These are phyloP conservation scores for Hypomesus transpacificus DNA, from an alignment of 2,113 vertebrate genomes.

Conservation along the genomic window DNA sequence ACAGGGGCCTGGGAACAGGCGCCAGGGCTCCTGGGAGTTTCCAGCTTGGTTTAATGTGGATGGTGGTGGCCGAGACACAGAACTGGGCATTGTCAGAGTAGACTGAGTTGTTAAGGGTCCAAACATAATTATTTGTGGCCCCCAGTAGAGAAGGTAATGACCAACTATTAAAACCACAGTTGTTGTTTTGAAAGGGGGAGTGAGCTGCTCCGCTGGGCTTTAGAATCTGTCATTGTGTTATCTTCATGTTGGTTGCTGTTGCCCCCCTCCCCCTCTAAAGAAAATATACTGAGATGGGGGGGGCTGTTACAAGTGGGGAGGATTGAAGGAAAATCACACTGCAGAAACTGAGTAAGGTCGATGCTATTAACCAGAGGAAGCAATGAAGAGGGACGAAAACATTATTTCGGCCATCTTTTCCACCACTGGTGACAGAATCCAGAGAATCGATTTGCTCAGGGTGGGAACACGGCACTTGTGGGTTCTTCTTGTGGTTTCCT, in stretches of 20 bases:
- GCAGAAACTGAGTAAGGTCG: too few relatives aligned
- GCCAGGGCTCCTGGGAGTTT: background rate
- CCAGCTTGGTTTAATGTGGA: background rate
- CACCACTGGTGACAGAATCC: too few relatives aligned
- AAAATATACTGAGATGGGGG: too few relatives aligned
- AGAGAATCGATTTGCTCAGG: too few relatives aligned
- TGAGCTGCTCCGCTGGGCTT: background rate
- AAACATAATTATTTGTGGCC: constrained; percentile 4
- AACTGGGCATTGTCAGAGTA: background rate
- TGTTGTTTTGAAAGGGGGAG: background rate
- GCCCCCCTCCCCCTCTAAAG: too few relatives aligned
- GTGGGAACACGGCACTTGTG: too few relatives aligned
- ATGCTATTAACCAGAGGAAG: too few relatives aligned
- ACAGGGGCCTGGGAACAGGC: background rate
- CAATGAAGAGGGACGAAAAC: too few relatives aligned
- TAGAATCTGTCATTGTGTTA: background rate
- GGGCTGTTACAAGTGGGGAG: too few relatives aligned
- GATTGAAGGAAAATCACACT: too few relatives aligned
- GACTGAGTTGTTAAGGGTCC: constrained; percentile 4
- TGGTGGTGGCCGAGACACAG: background rate
- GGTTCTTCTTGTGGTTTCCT: too few relatives aligned
- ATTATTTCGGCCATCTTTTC: too few relatives aligned
- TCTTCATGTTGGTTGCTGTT: background rate
- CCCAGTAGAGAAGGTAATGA: constrained; percentile 13
- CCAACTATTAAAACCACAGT: constrained; percentile 6